phyloP scores from a whole-genome alignment of 2,113 vertebrate species.

The Rhynchopsitta pachyrhyncha region DNA sequence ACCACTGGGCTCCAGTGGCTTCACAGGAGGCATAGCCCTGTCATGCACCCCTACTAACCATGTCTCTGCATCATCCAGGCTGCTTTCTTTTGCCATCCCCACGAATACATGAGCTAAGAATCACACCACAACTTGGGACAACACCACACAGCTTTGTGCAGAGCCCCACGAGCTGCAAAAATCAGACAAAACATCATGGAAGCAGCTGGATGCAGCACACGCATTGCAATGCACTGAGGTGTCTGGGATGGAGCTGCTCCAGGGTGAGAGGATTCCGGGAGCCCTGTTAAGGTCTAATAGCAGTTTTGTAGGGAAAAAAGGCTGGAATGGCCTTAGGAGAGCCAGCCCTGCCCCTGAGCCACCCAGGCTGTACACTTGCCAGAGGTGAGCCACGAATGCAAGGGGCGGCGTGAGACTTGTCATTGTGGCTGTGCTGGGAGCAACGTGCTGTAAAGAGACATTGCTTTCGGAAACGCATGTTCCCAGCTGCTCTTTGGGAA shows the following conservation, averaged over 20 bases:
- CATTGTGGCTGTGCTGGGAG: not conserved
- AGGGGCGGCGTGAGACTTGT: not conserved
- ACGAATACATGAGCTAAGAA: not conserved
- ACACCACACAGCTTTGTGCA: not conserved
- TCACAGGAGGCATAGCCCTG: not conserved
- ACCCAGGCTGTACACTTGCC: not conserved
- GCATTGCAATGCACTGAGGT: not conserved
- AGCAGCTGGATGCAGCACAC: not conserved
- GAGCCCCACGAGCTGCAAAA: not conserved
- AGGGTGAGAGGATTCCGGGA: not conserved
- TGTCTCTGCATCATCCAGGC: rapidly evolving
- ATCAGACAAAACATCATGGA: not conserved
- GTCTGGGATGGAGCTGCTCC: not conserved
- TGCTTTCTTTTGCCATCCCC: not conserved
- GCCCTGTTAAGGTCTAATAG: not conserved
- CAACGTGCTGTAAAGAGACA: not conserved
- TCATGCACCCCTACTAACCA: rapidly evolving
- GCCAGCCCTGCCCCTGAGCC: not conserved
- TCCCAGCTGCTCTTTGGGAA: not conserved
- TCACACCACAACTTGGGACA: rapidly evolving
- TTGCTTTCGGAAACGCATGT: not conserved
- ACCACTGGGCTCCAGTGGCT: rapidly evolving
- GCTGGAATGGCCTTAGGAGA: not conserved
- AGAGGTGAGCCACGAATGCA: not conserved
- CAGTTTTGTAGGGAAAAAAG: not conserved